These are phyloP conservation scores for Amiota minor DNA, from an alignment of 2,888 invertebrate genomes.

Conservation along the genomic window DNA sequence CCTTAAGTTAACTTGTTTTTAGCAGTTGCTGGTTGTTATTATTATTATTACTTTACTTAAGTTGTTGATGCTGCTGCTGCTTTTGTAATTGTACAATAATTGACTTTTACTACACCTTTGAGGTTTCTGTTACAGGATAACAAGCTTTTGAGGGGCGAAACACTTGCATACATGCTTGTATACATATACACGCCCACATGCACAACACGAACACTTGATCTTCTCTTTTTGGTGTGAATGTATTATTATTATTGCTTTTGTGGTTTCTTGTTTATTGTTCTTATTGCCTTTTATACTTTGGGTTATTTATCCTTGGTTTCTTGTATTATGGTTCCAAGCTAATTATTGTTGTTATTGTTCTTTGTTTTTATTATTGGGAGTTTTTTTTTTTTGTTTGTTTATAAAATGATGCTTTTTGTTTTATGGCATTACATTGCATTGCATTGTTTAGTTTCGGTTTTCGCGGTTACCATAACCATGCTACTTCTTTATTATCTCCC, in stretches of 20 bases:
- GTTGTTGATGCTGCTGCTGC: conserved; percentile 36
- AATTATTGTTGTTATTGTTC: conserved; percentile 57
- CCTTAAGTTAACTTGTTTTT: too few relatives aligned
- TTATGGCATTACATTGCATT: neutral
- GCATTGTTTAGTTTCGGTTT: neutral
- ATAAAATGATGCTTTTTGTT: neutral
- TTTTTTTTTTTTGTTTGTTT: neutral
- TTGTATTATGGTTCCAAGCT: conserved; percentile 36
- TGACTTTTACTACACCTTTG: conserved; percentile 56
- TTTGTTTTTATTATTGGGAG: conserved; percentile 39
- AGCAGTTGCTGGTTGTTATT: neutral
- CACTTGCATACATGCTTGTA: too few relatives aligned
- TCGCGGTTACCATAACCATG: too few relatives aligned
- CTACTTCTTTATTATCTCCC: neutral
- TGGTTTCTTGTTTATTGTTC: conserved; percentile 3
- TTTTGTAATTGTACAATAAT: conserved; percentile 63
- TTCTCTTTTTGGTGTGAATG: conserved; percentile 13
- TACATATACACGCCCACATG: conserved; percentile 8
- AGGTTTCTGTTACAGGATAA: neutral
- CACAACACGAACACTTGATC: neutral
- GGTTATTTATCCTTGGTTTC: neutral
- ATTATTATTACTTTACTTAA: conserved; percentile 14
- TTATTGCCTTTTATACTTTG: conserved; percentile 24
- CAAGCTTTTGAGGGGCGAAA: neutral
- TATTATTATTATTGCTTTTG: conserved; percentile 32